phyloP scores from a whole-genome alignment of 23 tunicate species.

The Halocynthia roretzi region DNA sequence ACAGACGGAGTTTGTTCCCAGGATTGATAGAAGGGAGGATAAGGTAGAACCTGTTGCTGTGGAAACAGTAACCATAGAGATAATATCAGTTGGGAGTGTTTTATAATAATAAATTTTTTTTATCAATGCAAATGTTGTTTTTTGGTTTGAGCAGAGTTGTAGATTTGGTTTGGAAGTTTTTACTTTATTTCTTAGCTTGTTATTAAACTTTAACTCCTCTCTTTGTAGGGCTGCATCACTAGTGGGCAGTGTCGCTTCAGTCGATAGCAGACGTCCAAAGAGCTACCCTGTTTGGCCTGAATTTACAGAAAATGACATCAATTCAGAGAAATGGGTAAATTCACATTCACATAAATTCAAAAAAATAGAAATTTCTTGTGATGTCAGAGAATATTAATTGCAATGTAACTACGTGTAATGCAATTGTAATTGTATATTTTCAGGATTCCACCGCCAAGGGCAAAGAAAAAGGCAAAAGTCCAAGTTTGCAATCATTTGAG shows the following conservation, averaged over 20 bases:
- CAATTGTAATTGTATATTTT: neutral
- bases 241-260: slow-evolving; percentile 76
- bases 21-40: slow-evolving; percentile 10
- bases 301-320: slow-evolving; percentile 72
- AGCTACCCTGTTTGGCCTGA: slow-evolving; percentile 76
- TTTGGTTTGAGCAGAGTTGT: no score
- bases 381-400: neutral
- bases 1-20: slow-evolving; percentile 23
- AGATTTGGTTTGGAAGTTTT: no score
- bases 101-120: no score
- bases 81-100: no score
- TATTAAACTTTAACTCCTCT: no score
- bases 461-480: slow-evolving; percentile 82
- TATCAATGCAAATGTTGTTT: no score
- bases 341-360: no score
- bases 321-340: slow-evolving; percentile 82
- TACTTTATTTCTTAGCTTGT: no score
- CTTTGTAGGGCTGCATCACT: slow-evolving; percentile 63
- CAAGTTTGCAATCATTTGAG: slow-evolving; percentile 53
- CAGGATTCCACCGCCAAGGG: slow-evolving; percentile 44
- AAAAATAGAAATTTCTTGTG: no score
- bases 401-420: neutral
- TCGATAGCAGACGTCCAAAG: slow-evolving; percentile 49
- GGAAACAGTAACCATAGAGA: no score
- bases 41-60: slow-evolving; percentile 2